Conservation (phyloP, 2,113 vertebrate genomes). For the Vimba vimba region DNA sequence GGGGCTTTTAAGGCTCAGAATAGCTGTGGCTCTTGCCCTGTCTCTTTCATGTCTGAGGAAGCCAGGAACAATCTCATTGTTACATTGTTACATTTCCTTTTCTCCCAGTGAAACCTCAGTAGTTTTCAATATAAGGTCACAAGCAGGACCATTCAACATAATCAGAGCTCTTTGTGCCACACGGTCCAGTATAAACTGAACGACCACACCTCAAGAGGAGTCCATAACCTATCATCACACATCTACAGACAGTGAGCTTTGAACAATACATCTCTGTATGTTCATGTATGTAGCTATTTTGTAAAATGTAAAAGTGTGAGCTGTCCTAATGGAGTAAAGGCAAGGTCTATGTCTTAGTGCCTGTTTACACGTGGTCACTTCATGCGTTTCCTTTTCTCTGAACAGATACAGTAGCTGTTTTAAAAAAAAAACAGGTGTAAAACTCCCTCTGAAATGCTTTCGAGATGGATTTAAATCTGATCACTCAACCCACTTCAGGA, state of each 20-base stretch:
- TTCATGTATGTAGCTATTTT: neutral
- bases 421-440: too few species aligned
- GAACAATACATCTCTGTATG: too few species aligned
- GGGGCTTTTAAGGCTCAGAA: constrained; percentile 77
- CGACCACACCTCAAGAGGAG: neutral
- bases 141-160: constrained; percentile 53
- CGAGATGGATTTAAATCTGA: too few species aligned
- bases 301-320: neutral
- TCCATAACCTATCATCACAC: neutral
- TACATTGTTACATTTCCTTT: constrained; percentile 84
- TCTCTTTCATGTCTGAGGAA: constrained; percentile 81
- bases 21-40: constrained; percentile 67
- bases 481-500: too few species aligned
- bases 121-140: constrained; percentile 78
- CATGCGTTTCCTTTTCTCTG: too few species aligned
- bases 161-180: constrained; percentile 15
- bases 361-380: too few species aligned
- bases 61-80: constrained; percentile 81
- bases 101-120: constrained; percentile 74
- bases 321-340: neutral
- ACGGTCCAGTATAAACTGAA: neutral
- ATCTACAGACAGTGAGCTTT: neutral
- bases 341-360: too few species aligned
- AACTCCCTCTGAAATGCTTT: too few species aligned
- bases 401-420: too few species aligned